A percentile compares a stretch with the other conserved stretches of the same genome.
Evolutionary conservation across 2,113 vertebrate species (phyloP).

Genomic region (Colistium nudipinnis): DNA sequence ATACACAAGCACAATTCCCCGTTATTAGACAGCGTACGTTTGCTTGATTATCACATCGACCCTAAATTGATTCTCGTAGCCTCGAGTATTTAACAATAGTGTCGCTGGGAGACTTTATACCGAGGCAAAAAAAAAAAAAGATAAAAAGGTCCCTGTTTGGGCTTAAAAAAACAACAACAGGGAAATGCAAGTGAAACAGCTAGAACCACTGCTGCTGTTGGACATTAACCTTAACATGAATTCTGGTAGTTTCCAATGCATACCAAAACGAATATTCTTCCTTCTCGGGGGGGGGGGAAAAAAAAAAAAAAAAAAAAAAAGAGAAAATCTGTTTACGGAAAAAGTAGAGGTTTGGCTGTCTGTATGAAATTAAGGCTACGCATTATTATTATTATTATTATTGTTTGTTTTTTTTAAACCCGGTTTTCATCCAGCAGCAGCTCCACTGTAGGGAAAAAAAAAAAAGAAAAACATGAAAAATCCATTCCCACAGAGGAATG

Average conservation of each 20-base stretch:
- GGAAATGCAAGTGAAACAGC: not conserved
- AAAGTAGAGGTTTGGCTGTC: constrained; percentile 12
- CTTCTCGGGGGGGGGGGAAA: not conserved
- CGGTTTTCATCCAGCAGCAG: constrained; percentile 50
- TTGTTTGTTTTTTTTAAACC: no score
- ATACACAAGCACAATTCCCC: constrained; percentile 46
- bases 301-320: no score
- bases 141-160: constrained; percentile 11
- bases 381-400: no score
- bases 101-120: constrained; percentile 47
- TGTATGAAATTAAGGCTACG: constrained; percentile 57
- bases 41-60: constrained; percentile 62
- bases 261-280: constrained; percentile 9
- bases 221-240: constrained; percentile 22
- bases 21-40: constrained; percentile 60
- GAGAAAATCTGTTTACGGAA: constrained; percentile 19
- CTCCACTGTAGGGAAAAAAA: constrained; percentile 20
- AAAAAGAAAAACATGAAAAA: no score
- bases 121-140: constrained; percentile 32
- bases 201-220: constrained; percentile 43
- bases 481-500: constrained; percentile 36
- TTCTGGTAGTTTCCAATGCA: not conserved
- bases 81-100: constrained; percentile 38
- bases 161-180: constrained; percentile 5
- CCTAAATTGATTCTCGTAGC: constrained; percentile 40